phyloP scores from a whole-genome alignment of 2,113 vertebrate species.

The Todiramphus saurophagus region DNA sequence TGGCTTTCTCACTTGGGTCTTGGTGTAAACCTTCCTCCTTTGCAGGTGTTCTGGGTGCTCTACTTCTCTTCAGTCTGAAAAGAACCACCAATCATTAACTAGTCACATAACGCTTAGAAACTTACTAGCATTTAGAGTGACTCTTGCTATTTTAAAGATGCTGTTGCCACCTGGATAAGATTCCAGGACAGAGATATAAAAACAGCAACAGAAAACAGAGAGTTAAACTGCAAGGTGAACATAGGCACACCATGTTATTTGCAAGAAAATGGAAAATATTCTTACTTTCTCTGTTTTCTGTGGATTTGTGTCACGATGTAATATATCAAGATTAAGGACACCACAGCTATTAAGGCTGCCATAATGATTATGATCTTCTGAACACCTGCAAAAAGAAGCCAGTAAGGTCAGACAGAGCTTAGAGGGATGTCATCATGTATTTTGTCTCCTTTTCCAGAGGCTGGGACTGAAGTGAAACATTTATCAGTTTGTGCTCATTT shows the following conservation, averaged over 20 bases:
- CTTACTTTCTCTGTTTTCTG: background rate
- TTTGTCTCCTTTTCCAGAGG: background rate
- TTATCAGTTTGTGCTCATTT: background rate
- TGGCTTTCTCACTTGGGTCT: background rate
- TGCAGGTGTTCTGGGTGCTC: background rate
- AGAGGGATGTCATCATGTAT: background rate
- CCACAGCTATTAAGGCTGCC: fast-evolving
- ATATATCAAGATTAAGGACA: background rate
- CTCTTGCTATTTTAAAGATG: background rate
- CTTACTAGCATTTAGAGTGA: background rate
- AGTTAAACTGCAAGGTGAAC: background rate
- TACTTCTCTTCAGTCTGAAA: background rate
- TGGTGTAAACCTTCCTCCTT: background rate
- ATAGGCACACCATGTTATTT: background rate
- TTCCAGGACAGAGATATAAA: background rate
- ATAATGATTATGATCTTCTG: background rate
- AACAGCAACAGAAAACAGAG: background rate
- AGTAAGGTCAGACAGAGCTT: background rate
- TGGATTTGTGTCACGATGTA: background rate
- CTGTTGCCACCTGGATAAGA: background rate
- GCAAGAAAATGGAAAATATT: background rate
- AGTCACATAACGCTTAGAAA: background rate
- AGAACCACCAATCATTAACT: background rate
- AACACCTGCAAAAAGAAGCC: background rate
- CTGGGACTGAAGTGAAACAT: background rate